Evolutionary conservation across 2,888 invertebrate species (phyloP), one percentile per base, ranked within the genome.

Genomic region (Spodoptera littoralis): DNA sequence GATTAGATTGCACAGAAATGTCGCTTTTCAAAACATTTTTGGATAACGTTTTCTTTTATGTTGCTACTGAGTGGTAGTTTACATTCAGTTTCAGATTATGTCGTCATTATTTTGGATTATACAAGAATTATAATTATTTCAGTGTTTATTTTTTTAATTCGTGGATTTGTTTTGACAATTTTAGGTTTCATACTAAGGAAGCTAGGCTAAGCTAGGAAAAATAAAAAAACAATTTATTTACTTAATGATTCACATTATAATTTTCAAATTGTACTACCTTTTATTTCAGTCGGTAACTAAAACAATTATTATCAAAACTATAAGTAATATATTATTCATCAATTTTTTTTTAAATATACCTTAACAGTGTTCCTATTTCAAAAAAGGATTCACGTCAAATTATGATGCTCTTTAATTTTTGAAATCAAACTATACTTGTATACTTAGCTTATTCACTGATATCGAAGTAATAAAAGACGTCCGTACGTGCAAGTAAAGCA

Each of bases 1-100:
- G 74, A 83, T 63, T 85, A 90, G 88, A 89, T 88, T 89, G 90
- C 90, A 84, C 87, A 80, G 71, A 76, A 80, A 75, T 75, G 85
- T 68, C 53, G 79, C 80, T 79, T 84, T 86, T 84, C 77, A 68
- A 77, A 54, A 54, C 46, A 64, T 80, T 73, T 71, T 70, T 81
- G 82, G 76, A 78, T 76, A 53, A 73, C 45, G 42, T 74, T 76
- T 53, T 73, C 5, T 72, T 76, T 76, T 76, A 65, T 56, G 68
- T 76, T 79, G 76, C 82, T 57, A 42, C 58, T 65, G 46, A 65
- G 41, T 66, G 41, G 13, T 47, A 48, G 27, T 44, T 50, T 61
- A 41, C 30, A 11, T 11, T 60, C 79, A 63, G 74, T 62, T 65
- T 41, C 43, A 60, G 61, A 24, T 59, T 60, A 47, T 48, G 27